These are phyloP conservation scores for Heliconius hortense DNA, from an alignment of 2,888 invertebrate genomes.

Conservation along the genomic window DNA sequence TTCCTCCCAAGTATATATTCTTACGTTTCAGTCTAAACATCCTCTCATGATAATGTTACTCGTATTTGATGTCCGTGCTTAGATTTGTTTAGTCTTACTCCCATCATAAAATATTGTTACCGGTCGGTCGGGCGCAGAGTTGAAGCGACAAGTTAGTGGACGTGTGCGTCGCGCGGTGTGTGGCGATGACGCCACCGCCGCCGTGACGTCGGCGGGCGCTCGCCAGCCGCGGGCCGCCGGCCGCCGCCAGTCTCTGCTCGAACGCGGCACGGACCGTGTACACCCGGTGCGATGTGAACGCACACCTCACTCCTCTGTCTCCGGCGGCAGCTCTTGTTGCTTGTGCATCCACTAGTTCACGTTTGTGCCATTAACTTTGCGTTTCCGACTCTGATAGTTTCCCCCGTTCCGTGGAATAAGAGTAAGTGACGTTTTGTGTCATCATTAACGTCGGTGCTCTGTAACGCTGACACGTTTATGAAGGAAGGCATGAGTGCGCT, in stretches of 20 bases:
- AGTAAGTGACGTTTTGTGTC: conserved; percentile 74
- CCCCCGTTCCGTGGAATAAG: conserved; percentile 58
- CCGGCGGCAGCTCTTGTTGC: conserved; percentile 72
- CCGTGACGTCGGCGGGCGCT: conserved; percentile 1
- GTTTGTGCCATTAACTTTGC: conserved; percentile 61
- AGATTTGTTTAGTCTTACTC: conserved; percentile 59
- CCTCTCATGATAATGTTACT: conserved; percentile 20
- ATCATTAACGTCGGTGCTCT: conserved; percentile 62
- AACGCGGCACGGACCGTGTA: conserved; percentile 78
- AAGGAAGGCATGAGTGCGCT: conserved; percentile 56
- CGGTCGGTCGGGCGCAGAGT: conserved; percentile 51
- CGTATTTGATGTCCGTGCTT: conserved; percentile 21
- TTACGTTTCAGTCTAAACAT: conserved; percentile 24
- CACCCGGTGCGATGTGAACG: conserved; percentile 80
- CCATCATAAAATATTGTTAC: conserved; percentile 48
- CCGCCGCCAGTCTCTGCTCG: conserved; percentile 71
- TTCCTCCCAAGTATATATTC: not conserved
- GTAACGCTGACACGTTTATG: conserved; percentile 60
- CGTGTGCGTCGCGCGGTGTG: conserved; percentile 39
- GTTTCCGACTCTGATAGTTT: conserved; percentile 55
- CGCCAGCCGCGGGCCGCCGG: conserved; percentile 33
- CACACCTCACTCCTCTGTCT: conserved; percentile 73
- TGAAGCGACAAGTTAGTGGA: conserved; percentile 44
- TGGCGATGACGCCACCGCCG: conserved; percentile 58
- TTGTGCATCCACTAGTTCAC: conserved; percentile 59